phyloP scores from a whole-genome alignment of 2,797 vertebrate genomes.

The Lithobates sylvaticus region DNA sequence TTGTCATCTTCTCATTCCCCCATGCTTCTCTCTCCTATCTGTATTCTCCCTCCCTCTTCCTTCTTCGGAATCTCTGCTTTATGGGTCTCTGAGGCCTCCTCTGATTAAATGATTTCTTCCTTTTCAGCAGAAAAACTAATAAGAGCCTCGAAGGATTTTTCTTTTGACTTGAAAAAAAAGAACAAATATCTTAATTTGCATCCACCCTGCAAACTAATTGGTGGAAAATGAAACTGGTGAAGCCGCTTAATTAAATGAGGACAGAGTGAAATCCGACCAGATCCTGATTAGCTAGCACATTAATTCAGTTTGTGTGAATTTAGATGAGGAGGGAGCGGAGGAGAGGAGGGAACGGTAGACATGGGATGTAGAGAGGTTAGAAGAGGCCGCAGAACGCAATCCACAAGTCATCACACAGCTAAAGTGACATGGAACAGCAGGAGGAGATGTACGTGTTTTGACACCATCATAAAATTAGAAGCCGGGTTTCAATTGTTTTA shows the following conservation, averaged over 20 bases:
- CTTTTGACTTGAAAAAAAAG: conserved; percentile 71
- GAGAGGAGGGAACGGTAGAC: conserved; percentile 32
- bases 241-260: conserved; percentile 68
- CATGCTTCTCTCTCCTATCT: conserved; percentile 13
- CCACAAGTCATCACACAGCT: conserved; percentile 6
- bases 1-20: conserved; percentile 1
- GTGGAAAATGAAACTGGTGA: conserved; percentile 83
- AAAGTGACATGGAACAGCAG: conserved; percentile 6
- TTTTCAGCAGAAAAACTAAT: conserved; percentile 72
- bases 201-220: conserved; percentile 81
- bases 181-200: conserved; percentile 81
- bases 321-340: conserved; percentile 49
- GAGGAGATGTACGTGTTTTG: neutral
- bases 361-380: conserved; percentile 7
- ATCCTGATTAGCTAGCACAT: conserved; percentile 62
- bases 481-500: neutral
- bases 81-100: conserved; percentile 59
- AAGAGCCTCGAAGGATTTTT: conserved; percentile 79
- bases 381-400: conserved; percentile 11
- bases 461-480: neutral
- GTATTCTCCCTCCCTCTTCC: conserved; percentile 28
- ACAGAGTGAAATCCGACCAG: conserved; percentile 58
- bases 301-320: conserved; percentile 60
- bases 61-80: conserved; percentile 35
- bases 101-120: conserved; percentile 68